Percentiles rank a stretch among this genome's conserved stretches.
Conservation (phyloP, 2,888 invertebrate species). For the Koerneria pararmatus region DNA sequence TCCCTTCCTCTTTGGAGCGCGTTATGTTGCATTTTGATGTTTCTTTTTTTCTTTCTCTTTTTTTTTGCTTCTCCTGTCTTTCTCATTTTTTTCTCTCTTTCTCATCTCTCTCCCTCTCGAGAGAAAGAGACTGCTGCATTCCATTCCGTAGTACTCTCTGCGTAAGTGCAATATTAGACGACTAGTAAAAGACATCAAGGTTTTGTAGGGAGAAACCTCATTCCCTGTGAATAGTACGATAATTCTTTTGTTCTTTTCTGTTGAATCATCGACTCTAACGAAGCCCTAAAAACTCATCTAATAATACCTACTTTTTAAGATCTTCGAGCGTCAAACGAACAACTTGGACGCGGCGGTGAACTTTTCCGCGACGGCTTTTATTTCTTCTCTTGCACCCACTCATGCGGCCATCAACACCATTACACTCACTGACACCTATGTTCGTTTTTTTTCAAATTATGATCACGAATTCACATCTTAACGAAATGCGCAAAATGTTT, state of each 20-base stretch:
- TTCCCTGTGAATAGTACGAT: too few species aligned
- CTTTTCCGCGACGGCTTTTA: conserved; percentile 33
- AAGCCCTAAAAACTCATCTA: background rate
- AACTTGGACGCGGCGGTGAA: conserved; percentile 40
- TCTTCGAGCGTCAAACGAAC: conserved; percentile 42
- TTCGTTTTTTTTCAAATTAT: too few species aligned
- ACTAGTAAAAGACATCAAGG: too few species aligned
- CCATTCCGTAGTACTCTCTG: background rate
- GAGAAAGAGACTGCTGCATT: background rate
- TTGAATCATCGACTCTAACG: background rate
- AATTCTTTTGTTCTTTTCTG: background rate
- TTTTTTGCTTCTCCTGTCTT: too few species aligned
- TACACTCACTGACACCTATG: conserved; percentile 31
- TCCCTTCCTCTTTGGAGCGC: too few species aligned
- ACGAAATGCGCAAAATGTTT: too few species aligned
- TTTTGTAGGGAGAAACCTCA: background rate
- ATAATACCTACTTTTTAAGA: conserved; percentile 25
- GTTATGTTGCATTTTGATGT: too few species aligned
- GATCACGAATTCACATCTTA: too few species aligned
- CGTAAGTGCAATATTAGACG: background rate
- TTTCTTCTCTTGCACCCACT: conserved; percentile 38
- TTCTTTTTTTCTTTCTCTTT: too few species aligned
- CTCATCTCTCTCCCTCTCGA: too few species aligned
- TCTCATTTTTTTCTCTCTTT: too few species aligned
- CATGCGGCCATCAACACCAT: conserved; percentile 38